Conservation (phyloP, 30 jellyfish, hydroid and myxozoan genomes). For the Catostylus mosaicus region DNA sequence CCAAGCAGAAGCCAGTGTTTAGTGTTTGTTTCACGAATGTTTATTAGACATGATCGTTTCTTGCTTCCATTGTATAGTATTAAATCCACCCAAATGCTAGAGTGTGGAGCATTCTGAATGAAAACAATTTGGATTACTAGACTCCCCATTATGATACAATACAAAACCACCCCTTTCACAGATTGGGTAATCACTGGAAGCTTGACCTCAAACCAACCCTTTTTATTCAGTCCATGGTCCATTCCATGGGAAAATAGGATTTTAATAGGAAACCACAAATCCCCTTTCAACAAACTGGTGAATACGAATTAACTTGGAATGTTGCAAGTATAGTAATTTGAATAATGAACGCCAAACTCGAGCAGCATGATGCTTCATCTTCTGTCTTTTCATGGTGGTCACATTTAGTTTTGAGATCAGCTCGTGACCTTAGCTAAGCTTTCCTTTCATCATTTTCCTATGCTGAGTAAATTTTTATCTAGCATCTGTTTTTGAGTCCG, state of each 20-base stretch:
- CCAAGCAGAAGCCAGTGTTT: too few relatives aligned
- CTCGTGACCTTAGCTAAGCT: neutral
- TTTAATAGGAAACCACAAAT: conserved; percentile 37
- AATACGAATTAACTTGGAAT: neutral
- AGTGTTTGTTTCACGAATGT: too few relatives aligned
- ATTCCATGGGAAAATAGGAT: conserved; percentile 3
- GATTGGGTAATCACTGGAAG: neutral
- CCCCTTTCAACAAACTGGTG: neutral
- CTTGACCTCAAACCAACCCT: neutral
- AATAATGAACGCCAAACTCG: conserved; percentile 17
- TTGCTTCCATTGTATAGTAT: too few relatives aligned
- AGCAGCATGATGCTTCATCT: conserved; percentile 38
- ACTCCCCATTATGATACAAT: too few relatives aligned
- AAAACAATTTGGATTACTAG: too few relatives aligned
- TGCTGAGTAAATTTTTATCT: neutral
- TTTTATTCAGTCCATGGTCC: too few relatives aligned
- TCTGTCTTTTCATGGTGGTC: conserved; percentile 16
- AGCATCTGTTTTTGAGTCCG: conserved; percentile 2
- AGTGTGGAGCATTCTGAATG: too few relatives aligned
- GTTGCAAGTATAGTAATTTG: conserved; percentile 9
- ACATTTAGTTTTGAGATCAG: conserved; percentile 1
- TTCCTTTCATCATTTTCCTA: neutral
- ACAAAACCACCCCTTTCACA: neutral
- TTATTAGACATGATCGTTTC: too few relatives aligned
- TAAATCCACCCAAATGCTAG: too few relatives aligned